These are phyloP conservation scores for Xiphophorus couchianus DNA, from an alignment of 2,113 vertebrate genomes.

Conservation along the genomic window DNA sequence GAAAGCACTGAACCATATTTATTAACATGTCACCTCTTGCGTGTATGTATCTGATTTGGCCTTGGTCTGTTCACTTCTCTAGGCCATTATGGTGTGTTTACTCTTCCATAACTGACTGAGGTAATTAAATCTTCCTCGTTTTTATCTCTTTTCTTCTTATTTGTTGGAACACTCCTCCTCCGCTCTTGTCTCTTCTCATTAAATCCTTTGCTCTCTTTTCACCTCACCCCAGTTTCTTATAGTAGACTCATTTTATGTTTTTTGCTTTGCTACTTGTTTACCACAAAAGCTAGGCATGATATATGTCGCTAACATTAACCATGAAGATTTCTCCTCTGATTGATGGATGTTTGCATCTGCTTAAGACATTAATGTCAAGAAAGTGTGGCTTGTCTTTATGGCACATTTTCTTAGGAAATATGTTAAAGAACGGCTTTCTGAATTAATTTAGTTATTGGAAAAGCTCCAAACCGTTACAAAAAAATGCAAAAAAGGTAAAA, in stretches of 20 bases:
- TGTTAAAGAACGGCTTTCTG: background rate
- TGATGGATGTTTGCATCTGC: constrained; percentile 44
- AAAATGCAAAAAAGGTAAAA: background rate
- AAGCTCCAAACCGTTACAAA: background rate
- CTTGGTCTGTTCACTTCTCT: constrained; percentile 11
- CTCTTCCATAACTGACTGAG: constrained; percentile 21
- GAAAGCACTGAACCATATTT: background rate
- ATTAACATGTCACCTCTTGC: constrained; percentile 5
- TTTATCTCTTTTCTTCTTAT: constrained; percentile 31
- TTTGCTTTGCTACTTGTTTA: constrained; percentile 48
- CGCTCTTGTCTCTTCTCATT: constrained; percentile 57
- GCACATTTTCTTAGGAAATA: no score
- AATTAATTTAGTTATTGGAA: background rate
- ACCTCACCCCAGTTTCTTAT: constrained; percentile 31
- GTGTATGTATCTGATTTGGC: constrained; percentile 4
- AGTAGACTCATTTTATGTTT: constrained; percentile 3
- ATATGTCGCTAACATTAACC: constrained; percentile 17
- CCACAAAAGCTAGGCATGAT: constrained; percentile 34
- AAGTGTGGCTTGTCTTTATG: background rate
- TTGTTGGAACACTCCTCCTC: constrained; percentile 49
- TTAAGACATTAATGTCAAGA: background rate
- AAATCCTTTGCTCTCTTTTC: constrained; percentile 39
- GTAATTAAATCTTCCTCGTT: constrained; percentile 48
- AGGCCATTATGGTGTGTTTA: constrained; percentile 19
- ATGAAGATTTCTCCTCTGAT: constrained; percentile 61